A percentile compares a stretch with the other conserved stretches of the same genome.
Conservation (phyloP, 64 coral and sea anemone species). For the Porites australiensis region DNA sequence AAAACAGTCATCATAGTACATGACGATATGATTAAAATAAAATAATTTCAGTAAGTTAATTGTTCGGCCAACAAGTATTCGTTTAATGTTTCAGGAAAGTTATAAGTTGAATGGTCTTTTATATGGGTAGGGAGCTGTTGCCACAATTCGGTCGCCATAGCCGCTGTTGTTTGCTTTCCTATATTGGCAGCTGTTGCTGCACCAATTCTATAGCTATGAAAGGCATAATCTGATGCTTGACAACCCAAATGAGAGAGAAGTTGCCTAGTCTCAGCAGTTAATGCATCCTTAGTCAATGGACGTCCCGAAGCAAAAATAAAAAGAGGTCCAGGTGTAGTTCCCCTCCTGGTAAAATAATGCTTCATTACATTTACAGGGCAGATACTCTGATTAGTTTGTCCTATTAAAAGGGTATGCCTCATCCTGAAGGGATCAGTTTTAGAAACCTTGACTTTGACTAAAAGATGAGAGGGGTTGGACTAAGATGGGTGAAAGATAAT, state of each 20-base stretch:
- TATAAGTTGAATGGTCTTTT: no score
- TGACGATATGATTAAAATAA: no score
- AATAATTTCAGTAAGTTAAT: no score
- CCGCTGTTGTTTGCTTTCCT: no score
- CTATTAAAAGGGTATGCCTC: conserved; percentile 39
- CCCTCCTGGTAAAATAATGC: not conserved
- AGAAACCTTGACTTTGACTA: conserved; percentile 16
- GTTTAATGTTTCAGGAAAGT: no score
- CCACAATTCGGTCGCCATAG: no score
- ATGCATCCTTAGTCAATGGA: conserved; percentile 21
- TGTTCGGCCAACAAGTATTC: no score
- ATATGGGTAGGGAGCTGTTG: no score
- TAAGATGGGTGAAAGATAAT: not conserved
- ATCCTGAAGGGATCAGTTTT: conserved; percentile 60
- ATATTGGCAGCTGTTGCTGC: conserved; percentile 39
- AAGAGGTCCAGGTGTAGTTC: not conserved
- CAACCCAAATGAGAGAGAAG: conserved; percentile 24
- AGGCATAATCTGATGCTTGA: conserved; percentile 7
- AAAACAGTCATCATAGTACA: no score
- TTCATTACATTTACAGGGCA: conserved; percentile 20
- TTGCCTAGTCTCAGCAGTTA: conserved; percentile 35
- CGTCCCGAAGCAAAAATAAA: conserved; percentile 8
- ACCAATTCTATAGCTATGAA: conserved; percentile 62
- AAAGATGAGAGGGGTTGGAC: not conserved
- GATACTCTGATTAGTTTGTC: not conserved